A percentile compares a stretch with the other conserved stretches of the same genome.
These are phyloP conservation scores for Calliopum simillimum DNA, from an alignment of 2,888 invertebrate species.

Conservation along the genomic window DNA sequence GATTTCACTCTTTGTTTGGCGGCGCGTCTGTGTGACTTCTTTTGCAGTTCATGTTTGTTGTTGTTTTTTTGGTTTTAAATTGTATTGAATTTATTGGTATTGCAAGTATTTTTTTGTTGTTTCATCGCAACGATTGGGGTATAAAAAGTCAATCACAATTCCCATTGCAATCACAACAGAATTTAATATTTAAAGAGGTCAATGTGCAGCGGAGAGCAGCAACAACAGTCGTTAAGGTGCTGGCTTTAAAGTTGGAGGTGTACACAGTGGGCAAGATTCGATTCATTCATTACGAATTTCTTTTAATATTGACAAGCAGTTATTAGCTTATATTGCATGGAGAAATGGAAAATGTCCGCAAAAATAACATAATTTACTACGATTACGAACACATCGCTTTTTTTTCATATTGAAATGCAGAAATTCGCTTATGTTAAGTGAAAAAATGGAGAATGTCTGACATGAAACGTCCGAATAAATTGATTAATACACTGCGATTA, in stretches of 20 bases:
- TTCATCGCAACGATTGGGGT: constrained; percentile 29
- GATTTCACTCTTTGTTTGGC: constrained; percentile 46
- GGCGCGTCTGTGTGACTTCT: constrained; percentile 9
- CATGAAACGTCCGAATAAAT: too few relatives aligned
- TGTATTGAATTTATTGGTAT: constrained; percentile 9
- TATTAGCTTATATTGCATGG: neutral
- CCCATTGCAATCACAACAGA: constrained; percentile 63
- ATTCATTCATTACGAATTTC: neutral
- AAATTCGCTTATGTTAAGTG: too few relatives aligned
- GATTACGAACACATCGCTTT: neutral
- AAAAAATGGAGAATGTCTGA: too few relatives aligned
- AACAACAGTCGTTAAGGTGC: constrained; percentile 38
- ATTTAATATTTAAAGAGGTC: constrained; percentile 65
- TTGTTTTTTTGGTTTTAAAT: constrained; percentile 10
- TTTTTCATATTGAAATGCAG: too few relatives aligned
- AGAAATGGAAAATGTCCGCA: too few relatives aligned
- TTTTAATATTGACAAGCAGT: too few relatives aligned
- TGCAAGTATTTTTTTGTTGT: neutral
- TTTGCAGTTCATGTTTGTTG: neutral
- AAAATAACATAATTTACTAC: too few relatives aligned
- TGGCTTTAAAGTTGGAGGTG: constrained; percentile 1
- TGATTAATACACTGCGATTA: too few relatives aligned
- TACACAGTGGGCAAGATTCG: constrained; percentile 9
- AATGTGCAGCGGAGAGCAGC: constrained; percentile 46
- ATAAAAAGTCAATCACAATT: constrained; percentile 65